Percentiles rank a stretch among this genome's conserved stretches.
Conservation (phyloP, 2,888 invertebrate genomes). For the Acronicta psi region DNA sequence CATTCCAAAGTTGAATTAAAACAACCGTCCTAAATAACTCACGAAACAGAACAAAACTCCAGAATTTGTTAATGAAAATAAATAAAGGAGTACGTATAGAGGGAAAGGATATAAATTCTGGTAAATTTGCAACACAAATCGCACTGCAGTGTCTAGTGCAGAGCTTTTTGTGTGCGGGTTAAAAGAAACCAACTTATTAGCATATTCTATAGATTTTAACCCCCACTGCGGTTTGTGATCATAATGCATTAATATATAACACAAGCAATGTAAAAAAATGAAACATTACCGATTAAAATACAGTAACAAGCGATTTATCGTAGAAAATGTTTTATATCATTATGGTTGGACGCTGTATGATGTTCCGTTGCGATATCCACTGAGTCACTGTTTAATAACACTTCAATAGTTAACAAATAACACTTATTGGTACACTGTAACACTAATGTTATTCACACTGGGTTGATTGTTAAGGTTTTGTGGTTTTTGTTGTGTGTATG, state of each 20-base stretch:
- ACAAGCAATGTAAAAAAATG: constrained; percentile 67
- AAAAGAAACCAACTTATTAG: constrained; percentile 85
- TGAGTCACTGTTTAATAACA: constrained; percentile 52
- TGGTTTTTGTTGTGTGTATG: constrained; percentile 80
- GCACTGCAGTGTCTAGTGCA: constrained; percentile 88
- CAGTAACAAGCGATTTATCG: constrained; percentile 82
- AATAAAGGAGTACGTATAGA: constrained; percentile 42
- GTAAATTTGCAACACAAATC: constrained; percentile 87
- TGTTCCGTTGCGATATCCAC: constrained; percentile 62
- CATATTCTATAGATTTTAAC: constrained; percentile 82
- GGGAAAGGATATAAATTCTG: constrained; percentile 62
- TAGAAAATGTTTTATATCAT: constrained; percentile 85
- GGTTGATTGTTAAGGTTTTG: constrained; percentile 66
- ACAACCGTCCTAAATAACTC: constrained; percentile 19
- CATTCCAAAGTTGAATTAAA: constrained; percentile 19
- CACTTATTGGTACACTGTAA: constrained; percentile 60
- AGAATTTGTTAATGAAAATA: constrained; percentile 36
- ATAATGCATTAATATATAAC: constrained; percentile 52
- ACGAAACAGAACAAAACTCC: constrained; percentile 22
- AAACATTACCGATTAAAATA: constrained; percentile 82
- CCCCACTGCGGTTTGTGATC: constrained; percentile 67
- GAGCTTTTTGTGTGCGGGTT: constrained; percentile 86
- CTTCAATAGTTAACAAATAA: constrained; percentile 49
- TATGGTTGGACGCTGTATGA: constrained; percentile 73
- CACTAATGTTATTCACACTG: constrained; percentile 65